Evolutionary conservation across 2,797 vertebrate species (phyloP), one percentile per base, ranked within the genome.

Genomic region (Syngnathus acus): DNA sequence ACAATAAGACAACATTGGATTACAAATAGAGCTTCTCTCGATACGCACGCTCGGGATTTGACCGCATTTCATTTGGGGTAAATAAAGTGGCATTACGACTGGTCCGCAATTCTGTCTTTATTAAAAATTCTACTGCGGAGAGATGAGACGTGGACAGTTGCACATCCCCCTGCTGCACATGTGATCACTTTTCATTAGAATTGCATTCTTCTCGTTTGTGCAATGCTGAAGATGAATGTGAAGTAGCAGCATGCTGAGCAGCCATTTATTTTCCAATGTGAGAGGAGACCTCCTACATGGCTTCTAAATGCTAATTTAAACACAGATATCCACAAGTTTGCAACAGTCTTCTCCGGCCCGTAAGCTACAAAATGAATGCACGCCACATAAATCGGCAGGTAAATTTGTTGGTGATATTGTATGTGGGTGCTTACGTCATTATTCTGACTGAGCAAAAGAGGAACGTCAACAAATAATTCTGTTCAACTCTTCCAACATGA

Each of bases 131-230:
- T 11, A 21, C 19, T 42, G 59, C 42, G 39, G 38, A 16, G 13
- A 40, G 38, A 60, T 21, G 9, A 40, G 19, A 42, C 23, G 21
- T 14, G 53, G 6, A 6, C 37, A 1, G 19, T 60, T 9, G 19
- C 59, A 13, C 59, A 21, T 61, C 9, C 42, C 59, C 38, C 59
- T 61, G 39, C 59, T 23, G 59, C 39, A 42, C 59, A 42, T 61
- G 9, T 39, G 14, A 42, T 21, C 39, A 42, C 19, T 61, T 61
- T 61, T 61, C 59, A 61, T 61, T 14, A 43, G 19, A 5, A 42
- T 11, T 42, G n/a, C 39, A 13, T 61, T 21, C 59, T 60, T 42
- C 1, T 19, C n/a, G 37, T n/a, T 59, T 40, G 37, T 17, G 57
- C 38, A 59, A 39, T 19, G 57, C n/a, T 17, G 57, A 60, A 40